Conservation (phyloP, 2,888 invertebrate species). For the Drosophila macrospina region DNA sequence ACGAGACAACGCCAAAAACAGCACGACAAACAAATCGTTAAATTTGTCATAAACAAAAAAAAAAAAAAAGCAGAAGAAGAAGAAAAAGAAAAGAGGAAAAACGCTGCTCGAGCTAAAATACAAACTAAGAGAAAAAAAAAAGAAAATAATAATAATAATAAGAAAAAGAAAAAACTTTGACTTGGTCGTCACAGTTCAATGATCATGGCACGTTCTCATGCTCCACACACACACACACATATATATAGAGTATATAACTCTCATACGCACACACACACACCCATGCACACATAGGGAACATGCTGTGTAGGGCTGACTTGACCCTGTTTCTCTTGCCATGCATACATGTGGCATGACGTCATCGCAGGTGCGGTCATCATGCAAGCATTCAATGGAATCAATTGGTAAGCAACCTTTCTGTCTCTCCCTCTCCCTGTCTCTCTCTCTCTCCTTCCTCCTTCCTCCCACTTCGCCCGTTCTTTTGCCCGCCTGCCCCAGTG, state of each 20-base stretch:
- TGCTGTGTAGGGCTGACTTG: constrained; percentile 44
- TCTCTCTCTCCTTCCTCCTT: neutral
- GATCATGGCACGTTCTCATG: constrained; percentile 63
- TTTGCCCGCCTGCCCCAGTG: no score
- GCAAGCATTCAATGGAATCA: constrained; percentile 51
- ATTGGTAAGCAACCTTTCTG: constrained; percentile 21
- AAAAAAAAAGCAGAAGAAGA: constrained; percentile 5
- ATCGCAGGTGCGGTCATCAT: constrained; percentile 62
- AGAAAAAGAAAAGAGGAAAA: constrained; percentile 13
- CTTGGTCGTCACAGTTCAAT: constrained; percentile 56
- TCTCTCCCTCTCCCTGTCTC: neutral
- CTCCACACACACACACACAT: constrained; percentile 9
- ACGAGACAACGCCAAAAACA: constrained; percentile 36
- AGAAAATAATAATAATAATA: constrained; percentile 9
- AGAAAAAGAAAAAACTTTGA: constrained; percentile 29
- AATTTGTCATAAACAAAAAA: constrained; percentile 50
- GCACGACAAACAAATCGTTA: constrained; percentile 47
- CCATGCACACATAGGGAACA: constrained; percentile 10
- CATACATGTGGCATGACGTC: constrained; percentile 50
- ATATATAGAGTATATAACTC: constrained; percentile 9
- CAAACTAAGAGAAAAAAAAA: constrained; percentile 17
- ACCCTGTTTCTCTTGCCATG: constrained; percentile 38
- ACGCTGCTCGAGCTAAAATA: constrained; percentile 16
- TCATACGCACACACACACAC: neutral
- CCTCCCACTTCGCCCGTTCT: no score